These are phyloP conservation scores for Bergia puertoricense DNA, from an alignment of 92 coral and sea anemone genomes.

Conservation along the genomic window DNA sequence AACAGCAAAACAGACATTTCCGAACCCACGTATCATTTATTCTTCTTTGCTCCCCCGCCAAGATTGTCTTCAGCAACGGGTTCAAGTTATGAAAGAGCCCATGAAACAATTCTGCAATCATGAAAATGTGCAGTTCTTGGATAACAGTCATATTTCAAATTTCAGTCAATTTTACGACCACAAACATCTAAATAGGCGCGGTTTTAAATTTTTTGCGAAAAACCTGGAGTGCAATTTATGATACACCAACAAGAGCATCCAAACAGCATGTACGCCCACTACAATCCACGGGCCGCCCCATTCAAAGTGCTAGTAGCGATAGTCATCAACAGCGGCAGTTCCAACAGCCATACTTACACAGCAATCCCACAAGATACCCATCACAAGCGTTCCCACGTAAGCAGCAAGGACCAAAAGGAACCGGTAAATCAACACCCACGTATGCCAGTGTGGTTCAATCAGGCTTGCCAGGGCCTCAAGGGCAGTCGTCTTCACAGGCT, in stretches of 20 bases:
- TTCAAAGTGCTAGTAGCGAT: no score
- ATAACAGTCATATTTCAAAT: constrained; percentile 9
- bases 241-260: constrained; percentile 16
- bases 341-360: neutral
- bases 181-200: constrained; percentile 42
- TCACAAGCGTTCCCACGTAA: neutral
- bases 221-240: constrained; percentile 31
- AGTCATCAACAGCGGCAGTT: no score
- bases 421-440: neutral
- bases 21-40: neutral
- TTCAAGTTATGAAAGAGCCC: no score
- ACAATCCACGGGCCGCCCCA: neutral
- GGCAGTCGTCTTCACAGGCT: no score
- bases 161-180: constrained; percentile 24
- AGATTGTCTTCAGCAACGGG: neutral
- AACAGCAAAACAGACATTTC: neutral
- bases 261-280: neutral
- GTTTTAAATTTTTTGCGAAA: constrained; percentile 32
- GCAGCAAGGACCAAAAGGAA: neutral
- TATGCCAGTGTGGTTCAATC: constrained; percentile 9
- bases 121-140: no score
- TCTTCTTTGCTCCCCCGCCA: neutral
- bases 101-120: no score
- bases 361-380: neutral
- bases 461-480: neutral